phyloP scores from a whole-genome alignment of 2,113 vertebrate species.

The Tyto alba region DNA sequence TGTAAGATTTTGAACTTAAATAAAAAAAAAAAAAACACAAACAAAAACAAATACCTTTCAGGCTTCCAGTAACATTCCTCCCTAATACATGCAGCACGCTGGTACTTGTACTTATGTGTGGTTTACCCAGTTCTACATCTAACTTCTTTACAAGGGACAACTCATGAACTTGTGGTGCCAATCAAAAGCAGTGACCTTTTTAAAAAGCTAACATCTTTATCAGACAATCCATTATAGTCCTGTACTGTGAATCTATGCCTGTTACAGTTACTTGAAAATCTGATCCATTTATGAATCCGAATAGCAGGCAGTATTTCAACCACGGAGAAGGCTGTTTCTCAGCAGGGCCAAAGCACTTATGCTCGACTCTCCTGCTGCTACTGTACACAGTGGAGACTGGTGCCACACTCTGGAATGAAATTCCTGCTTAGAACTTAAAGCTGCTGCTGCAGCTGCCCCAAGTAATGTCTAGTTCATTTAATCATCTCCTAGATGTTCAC shows the following conservation, averaged over 20 bases:
- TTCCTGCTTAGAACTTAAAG: neutral
- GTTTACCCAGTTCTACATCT: neutral
- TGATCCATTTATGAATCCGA: neutral
- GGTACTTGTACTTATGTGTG: accelerated
- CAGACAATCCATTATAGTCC: neutral
- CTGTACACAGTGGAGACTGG: neutral
- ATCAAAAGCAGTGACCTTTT: neutral
- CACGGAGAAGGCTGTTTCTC: neutral
- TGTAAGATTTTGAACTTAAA: neutral
- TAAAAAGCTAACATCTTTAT: neutral
- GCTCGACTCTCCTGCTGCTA: neutral
- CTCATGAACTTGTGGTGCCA: neutral
- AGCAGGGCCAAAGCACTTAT: neutral
- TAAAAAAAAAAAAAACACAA: too few species aligned
- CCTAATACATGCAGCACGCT: neutral
- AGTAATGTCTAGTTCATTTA: neutral
- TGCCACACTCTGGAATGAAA: neutral
- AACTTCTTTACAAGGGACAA: neutral
- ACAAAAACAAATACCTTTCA: neutral
- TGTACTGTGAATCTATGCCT: neutral
- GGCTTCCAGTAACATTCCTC: neutral
- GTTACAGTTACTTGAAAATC: neutral
- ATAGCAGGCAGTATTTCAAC: neutral
- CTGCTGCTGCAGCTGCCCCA: neutral
- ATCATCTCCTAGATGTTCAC: neutral